Conservation (phyloP, 2,113 vertebrate genomes). For the Phainopepla nitens region DNA sequence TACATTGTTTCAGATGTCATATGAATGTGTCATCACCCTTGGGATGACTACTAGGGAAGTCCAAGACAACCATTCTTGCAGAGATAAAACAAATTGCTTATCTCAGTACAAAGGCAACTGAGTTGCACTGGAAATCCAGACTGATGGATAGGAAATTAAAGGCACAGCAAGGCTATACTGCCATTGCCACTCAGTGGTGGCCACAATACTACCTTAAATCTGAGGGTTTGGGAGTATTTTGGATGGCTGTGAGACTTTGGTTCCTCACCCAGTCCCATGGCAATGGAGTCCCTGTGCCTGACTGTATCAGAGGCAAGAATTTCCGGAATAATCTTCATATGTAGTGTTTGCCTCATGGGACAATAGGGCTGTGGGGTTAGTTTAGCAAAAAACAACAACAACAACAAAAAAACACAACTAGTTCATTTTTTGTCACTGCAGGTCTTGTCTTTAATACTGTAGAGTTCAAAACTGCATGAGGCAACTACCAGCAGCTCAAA, state of each 20-base stretch:
- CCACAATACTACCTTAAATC: background rate
- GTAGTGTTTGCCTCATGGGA: background rate
- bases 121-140: slow-evolving; percentile 30
- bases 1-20: slow-evolving; percentile 60
- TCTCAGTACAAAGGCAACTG: slow-evolving; percentile 7
- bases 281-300: background rate
- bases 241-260: background rate
- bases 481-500: background rate
- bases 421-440: background rate
- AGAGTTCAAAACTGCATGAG: background rate
- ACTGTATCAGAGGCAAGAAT: background rate
- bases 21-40: slow-evolving; percentile 45
- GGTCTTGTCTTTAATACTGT: background rate
- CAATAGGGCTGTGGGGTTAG: background rate
- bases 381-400: background rate
- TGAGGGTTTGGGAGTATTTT: background rate
- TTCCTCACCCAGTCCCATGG: background rate
- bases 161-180: background rate
- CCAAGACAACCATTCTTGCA: slow-evolving; percentile 7
- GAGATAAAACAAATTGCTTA: slow-evolving; percentile 59
- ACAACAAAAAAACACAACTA: too few species aligned
- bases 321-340: background rate
- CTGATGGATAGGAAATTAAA: slow-evolving; percentile 15
- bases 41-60: slow-evolving; percentile 10
- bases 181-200: background rate